Percentiles rank a stretch among this genome's conserved stretches.
These are phyloP conservation scores for Globodera ellingtonae DNA, from an alignment of 1,140 invertebrate genomes.

Conservation along the genomic window DNA sequence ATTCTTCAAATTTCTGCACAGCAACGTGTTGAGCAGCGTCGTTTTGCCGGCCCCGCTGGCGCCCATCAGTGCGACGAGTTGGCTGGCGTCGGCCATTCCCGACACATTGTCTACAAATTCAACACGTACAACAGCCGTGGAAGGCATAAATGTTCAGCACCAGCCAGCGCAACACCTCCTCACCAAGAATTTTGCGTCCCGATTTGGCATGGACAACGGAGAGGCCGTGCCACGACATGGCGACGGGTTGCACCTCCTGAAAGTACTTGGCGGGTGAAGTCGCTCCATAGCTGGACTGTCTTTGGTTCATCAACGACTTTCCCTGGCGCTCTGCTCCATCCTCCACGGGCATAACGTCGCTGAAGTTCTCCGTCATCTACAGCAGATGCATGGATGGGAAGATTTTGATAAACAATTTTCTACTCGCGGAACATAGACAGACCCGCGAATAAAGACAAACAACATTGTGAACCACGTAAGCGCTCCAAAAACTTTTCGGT, in stretches of 20 bases:
- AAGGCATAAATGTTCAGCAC: not conserved
- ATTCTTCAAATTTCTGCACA: conserved; percentile 58
- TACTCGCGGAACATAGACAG: no score
- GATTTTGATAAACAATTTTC: no score
- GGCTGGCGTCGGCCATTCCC: conserved; percentile 52
- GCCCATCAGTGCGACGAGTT: conserved; percentile 65
- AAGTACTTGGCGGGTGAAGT: not conserved
- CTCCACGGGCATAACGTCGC: not conserved
- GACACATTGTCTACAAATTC: conserved; percentile 43
- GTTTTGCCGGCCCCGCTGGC: conserved; percentile 65
- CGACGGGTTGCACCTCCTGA: conserved; percentile 1
- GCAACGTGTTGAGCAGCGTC: conserved; percentile 60
- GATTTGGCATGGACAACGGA: conserved; percentile 41
- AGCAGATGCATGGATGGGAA: no score
- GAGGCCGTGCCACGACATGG: conserved; percentile 42
- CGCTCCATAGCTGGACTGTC: not conserved
- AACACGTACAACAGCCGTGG: not conserved
- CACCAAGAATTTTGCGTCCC: conserved; percentile 39
- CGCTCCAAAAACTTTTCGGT: no score
- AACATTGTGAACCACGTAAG: no score
- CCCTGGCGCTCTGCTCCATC: not conserved
- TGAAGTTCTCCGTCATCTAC: no score
- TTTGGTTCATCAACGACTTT: not conserved
- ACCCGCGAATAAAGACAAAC: no score
- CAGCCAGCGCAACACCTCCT: not conserved